These are phyloP conservation scores for Pelecanoides urinatrix DNA, from an alignment of 2,113 vertebrate genomes.

Conservation along the genomic window DNA sequence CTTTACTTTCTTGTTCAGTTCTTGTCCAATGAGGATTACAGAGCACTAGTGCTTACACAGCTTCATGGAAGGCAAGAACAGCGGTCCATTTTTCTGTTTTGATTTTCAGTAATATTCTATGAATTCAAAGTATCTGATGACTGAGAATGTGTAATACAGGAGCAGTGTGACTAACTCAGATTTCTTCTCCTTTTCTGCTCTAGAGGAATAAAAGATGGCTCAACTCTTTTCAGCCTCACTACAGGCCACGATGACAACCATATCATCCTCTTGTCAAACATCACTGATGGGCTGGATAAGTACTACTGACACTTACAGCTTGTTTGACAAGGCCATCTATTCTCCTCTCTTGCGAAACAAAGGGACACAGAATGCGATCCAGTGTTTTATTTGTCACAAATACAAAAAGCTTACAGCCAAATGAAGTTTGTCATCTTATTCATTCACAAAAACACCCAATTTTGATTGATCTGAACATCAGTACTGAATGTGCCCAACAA, in stretches of 20 bases:
- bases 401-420: neutral
- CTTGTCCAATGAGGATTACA: neutral
- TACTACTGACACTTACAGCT: neutral
- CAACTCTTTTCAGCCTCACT: neutral
- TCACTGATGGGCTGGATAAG: neutral
- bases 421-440: neutral
- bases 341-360: neutral
- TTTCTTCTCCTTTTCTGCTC: neutral
- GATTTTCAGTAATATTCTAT: neutral
- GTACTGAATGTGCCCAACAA: neutral
- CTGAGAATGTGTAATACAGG: neutral
- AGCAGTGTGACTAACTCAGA: neutral
- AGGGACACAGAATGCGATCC: neutral
- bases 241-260: neutral
- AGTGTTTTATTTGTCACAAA: neutral
- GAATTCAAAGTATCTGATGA: neutral
- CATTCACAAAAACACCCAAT: neutral
- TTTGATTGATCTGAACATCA: neutral
- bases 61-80: neutral
- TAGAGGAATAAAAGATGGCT: neutral
- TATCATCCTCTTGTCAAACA: neutral
- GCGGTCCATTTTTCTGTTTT: neutral
- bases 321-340: neutral
- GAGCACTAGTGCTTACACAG: neutral
- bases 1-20: neutral